Base-by-base conservation (phyloP, 2,113 vertebrate species). In the Mastomys natalensis region DNA sequence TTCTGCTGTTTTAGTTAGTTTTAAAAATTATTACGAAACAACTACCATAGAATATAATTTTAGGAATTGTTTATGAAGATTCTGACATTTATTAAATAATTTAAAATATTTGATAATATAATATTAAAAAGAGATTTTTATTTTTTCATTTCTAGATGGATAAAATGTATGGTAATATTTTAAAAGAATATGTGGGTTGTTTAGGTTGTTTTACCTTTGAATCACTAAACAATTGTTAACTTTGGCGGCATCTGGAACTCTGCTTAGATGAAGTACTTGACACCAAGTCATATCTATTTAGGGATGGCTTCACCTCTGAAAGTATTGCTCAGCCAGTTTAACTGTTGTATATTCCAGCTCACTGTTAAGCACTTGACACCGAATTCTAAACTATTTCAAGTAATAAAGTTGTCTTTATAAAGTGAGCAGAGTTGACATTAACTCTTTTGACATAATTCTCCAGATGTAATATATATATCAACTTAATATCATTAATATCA, bases 371-470 rank as follows among this genome's bases (percentile, higher is more conserved):
- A 80, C n/a, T 70, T 92, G 85, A 91, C 89, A 89, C 19, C 87
- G 40, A 89, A 96, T 96, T 97, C 82, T 53, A 95, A 96, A 29
- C 55, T 90, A 87, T 90, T 97, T 73, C 48, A 80, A 89, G 82
- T 73, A 60, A 64, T 85, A 93, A 92, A 45, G 92, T 90, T 72
- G 16, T 88, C 55, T 76, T 91, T 93, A 76, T 43, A 66, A 97
- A 95, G 62, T 89, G 74, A 93, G 26, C 34, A 66, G 43, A 85
- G 73, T 92, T n/a, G 80, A 26, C 51, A 24, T 72, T 89, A 60
- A 21, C 17, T 85, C 34, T 85, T 98, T 48, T 95, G 19, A 96
- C 84, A 58, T 66, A 85, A 93, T 13, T 24, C 37, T 62, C 12
- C n/a, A 72, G 12, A 84, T 64, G 12, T 16, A 4, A 24, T 82